A percentile compares a stretch with the other conserved stretches of the same genome.
These are phyloP conservation scores for Archilochus colubris DNA, from an alignment of 2,113 vertebrate genomes.

Conservation along the genomic window DNA sequence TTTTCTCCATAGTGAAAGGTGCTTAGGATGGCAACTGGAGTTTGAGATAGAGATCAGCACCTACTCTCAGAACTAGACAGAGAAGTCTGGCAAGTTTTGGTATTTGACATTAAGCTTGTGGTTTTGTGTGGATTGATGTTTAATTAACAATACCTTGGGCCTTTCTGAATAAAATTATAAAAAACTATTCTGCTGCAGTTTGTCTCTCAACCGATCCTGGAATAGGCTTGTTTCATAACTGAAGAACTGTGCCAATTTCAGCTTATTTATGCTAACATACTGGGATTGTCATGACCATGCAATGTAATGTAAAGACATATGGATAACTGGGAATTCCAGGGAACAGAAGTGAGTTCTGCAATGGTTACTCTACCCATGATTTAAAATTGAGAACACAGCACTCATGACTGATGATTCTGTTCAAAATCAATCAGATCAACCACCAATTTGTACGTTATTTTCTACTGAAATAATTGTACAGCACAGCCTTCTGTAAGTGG, in stretches of 20 bases:
- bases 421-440: slow-evolving; percentile 58
- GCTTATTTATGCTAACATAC: slow-evolving; percentile 7
- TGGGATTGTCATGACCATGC: slow-evolving; percentile 27
- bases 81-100: neutral
- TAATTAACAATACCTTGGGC: neutral
- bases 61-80: neutral
- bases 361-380: slow-evolving; percentile 2
- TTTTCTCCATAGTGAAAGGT: neutral
- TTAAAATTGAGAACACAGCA: slow-evolving; percentile 60
- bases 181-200: neutral
- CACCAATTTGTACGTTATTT: slow-evolving; percentile 49
- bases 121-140: neutral
- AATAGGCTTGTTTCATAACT: slow-evolving; percentile 24
- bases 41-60: neutral
- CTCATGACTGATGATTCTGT: slow-evolving; percentile 47
- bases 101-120: neutral
- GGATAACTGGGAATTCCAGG: neutral
- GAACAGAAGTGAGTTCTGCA: slow-evolving; percentile 36
- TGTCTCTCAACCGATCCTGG: neutral
- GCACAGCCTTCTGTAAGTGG: slow-evolving; percentile 23
- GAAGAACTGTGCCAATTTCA: slow-evolving; percentile 5
- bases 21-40: neutral
- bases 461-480: slow-evolving; percentile 54
- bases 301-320: slow-evolving; percentile 37
- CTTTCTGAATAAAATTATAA: slow-evolving; percentile 6